Conservation (phyloP, 2,888 invertebrate genomes). For the Nowickia ferox region DNA sequence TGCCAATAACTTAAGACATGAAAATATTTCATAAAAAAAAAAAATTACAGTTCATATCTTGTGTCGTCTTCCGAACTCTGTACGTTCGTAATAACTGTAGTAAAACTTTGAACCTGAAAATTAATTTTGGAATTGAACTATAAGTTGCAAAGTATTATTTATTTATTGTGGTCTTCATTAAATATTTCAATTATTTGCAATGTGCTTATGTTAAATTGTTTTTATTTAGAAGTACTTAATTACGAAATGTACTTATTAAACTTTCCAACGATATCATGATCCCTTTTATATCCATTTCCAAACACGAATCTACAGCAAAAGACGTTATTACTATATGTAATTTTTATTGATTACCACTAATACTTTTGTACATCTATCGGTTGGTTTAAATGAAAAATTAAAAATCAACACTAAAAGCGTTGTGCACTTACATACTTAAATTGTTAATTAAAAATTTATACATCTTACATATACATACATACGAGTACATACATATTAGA, state of each 20-base stretch:
- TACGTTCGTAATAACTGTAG: neutral
- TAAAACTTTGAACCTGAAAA: neutral
- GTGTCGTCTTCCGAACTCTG: neutral
- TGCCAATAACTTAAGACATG: neutral
- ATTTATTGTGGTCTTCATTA: neutral
- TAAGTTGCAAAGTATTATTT: constrained; percentile 28
- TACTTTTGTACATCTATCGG: constrained; percentile 3
- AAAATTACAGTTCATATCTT: neutral
- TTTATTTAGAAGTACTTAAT: constrained; percentile 26
- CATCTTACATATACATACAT: neutral
- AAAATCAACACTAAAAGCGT: constrained; percentile 27
- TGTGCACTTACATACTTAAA: constrained; percentile 44
- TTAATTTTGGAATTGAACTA: neutral
- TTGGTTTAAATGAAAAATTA: neutral
- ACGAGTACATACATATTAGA: too few relatives aligned
- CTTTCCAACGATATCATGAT: constrained; percentile 21
- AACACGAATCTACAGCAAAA: constrained; percentile 57
- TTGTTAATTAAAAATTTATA: constrained; percentile 4
- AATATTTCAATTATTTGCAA: neutral
- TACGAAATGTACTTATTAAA: constrained; percentile 44
- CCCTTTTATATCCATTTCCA: constrained; percentile 39
- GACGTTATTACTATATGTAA: constrained; percentile 44
- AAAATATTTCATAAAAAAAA: too few relatives aligned
- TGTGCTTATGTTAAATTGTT: constrained; percentile 7
- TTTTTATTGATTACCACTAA: constrained; percentile 4